phyloP scores from a whole-genome alignment of 92 coral and sea anemone genomes.

The Plumapathes pennacea region DNA sequence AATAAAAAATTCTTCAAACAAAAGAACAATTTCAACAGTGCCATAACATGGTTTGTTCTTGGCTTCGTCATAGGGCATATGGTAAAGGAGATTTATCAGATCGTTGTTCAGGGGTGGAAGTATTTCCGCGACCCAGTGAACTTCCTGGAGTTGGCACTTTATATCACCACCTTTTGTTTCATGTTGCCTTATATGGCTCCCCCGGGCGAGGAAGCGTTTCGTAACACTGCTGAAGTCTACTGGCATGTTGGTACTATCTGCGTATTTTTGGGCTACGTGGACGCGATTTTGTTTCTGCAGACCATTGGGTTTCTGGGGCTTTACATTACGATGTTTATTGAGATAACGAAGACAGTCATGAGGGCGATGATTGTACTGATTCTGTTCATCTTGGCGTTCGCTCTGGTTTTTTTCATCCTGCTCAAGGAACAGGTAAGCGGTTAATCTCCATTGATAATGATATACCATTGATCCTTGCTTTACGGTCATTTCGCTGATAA shows the following conservation, averaged over 20 bases:
- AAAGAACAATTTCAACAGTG: slow-evolving; percentile 8
- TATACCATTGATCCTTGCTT: too few relatives aligned
- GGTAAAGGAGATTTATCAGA: slow-evolving; percentile 47
- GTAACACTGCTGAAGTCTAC: slow-evolving; percentile 7
- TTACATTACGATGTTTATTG: slow-evolving; percentile 73
- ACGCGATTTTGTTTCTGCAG: slow-evolving; percentile 41
- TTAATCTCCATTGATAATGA: too few relatives aligned
- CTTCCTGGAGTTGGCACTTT: slow-evolving; percentile 49
- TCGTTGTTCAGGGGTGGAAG: slow-evolving; percentile 37
- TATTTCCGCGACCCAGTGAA: slow-evolving; percentile 52
- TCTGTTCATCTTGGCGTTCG: slow-evolving; percentile 63
- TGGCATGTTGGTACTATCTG: slow-evolving; percentile 61
- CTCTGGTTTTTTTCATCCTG: slow-evolving; percentile 63
- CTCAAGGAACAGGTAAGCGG: slow-evolving; percentile 65
- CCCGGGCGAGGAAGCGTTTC: slow-evolving; percentile 14
- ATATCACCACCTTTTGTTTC: slow-evolving; percentile 39
- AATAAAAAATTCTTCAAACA: slow-evolving; percentile 17
- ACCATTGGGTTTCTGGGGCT: slow-evolving; percentile 40
- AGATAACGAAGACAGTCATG: slow-evolving; percentile 57
- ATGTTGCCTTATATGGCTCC: slow-evolving; percentile 37
- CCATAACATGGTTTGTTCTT: slow-evolving; percentile 35
- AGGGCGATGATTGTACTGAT: slow-evolving; percentile 48
- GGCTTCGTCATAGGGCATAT: slow-evolving; percentile 29
- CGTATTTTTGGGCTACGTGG: slow-evolving; percentile 44
- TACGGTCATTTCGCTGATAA: too few relatives aligned